A percentile compares a stretch with the other conserved stretches of the same genome.
Evolutionary conservation across 2,888 invertebrate species (phyloP).

Genomic region (Agrotis puta): DNA sequence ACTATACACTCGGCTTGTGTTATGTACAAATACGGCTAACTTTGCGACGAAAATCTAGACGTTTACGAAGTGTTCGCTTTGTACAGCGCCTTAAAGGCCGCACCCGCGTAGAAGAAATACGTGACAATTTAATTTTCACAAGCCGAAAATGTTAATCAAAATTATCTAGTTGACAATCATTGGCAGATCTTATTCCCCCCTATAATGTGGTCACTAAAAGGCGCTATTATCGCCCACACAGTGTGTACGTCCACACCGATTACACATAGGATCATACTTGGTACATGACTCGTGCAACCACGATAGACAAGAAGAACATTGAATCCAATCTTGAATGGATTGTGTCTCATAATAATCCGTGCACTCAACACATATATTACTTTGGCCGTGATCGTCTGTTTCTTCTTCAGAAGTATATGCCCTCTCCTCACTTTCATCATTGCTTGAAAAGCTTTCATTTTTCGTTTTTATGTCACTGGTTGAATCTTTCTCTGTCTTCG

Average conservation of each 20-base stretch:
- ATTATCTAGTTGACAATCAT: too few relatives aligned
- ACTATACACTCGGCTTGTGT: too few relatives aligned
- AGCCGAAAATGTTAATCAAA: too few relatives aligned
- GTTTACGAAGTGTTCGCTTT: too few relatives aligned
- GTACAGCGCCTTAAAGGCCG: too few relatives aligned
- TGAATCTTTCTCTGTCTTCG: not conserved
- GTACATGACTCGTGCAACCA: slow-evolving; percentile 3
- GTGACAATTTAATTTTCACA: too few relatives aligned
- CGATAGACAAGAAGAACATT: not conserved
- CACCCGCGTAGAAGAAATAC: too few relatives aligned
- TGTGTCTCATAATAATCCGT: slow-evolving; percentile 3
- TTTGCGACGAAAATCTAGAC: too few relatives aligned
- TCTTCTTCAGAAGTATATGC: slow-evolving; percentile 7
- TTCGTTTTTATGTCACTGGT: not conserved
- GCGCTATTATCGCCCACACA: too few relatives aligned
- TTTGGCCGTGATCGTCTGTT: not conserved
- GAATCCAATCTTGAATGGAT: slow-evolving; percentile 5
- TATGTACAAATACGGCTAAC: too few relatives aligned
- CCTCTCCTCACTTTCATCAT: not conserved
- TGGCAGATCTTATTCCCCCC: too few relatives aligned
- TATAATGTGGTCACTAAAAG: too few relatives aligned
- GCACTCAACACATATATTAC: not conserved
- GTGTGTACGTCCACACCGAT: not conserved
- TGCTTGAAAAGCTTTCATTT: not conserved
- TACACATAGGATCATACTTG: not conserved